Evolutionary conservation across 2,113 vertebrate species (phyloP), one percentile per base, ranked within the genome.

Genomic region (Mesoclemmys tuberculata): DNA sequence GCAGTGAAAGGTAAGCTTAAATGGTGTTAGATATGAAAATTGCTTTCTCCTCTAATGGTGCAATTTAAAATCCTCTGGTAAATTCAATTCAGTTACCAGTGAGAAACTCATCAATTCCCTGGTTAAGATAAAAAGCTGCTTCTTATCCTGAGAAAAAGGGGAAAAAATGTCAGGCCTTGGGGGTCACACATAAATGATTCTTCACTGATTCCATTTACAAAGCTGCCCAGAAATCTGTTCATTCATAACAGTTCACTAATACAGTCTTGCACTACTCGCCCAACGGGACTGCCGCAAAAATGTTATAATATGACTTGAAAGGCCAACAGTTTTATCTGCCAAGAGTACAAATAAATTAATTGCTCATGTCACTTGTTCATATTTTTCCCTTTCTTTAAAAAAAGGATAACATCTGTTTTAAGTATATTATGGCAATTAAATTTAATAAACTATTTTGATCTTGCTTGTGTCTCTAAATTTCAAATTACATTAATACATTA

Each of bases 61-160:
- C 85, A 85, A 91, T 91, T 94, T 95, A 81, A 95, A 95, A 80
- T 94, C 75, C 49, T 84, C 56, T 41, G n/a, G 79, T 94, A 85
- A 89, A 94, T 87, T 92, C 79, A 88, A 29, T 79, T 85, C 44
- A 91, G 75, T 89, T 91, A 89, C 38, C 89, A 84, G 71, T 61
- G 68, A 95, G 77, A 85, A 85, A 84, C 29, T 93, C 85, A 95
- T 89, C 41, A 87, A 94, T 93, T 88, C 31, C 26, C 35, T 94
- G 77, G 96, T 96, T 96, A 95, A 91, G 75, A 94, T 93, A 71
- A 97, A 91, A 71, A 91, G 56, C 81, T 90, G 29, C 29, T 92
- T 79, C 77, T 92, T 80, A 90, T 87, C 64, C 51, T 64, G 82
- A 87, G 52, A 55, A 85, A 78, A 89, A 29, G 51, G 51, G 41